Percentiles rank a stretch among this genome's conserved stretches.
phyloP scores from a whole-genome alignment of 2,113 vertebrate species.

The Tetraodon nigroviridis region DNA sequence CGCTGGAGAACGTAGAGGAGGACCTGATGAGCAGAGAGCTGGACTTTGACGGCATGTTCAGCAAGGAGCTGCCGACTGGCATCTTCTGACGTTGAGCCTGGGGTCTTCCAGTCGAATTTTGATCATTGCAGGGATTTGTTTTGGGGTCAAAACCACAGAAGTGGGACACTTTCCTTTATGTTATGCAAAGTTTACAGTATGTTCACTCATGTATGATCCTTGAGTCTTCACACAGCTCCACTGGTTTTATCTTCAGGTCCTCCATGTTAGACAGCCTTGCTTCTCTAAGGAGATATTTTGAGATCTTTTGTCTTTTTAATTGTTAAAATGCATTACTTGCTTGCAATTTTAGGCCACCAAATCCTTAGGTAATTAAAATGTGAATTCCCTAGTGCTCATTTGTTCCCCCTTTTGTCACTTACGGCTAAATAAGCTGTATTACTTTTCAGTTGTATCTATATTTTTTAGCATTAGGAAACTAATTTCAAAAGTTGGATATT shows the following conservation, averaged over 20 bases:
- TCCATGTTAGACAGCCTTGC: constrained; percentile 16
- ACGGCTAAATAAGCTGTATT: constrained; percentile 12
- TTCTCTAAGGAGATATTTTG: constrained; percentile 27
- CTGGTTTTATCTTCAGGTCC: constrained; percentile 29
- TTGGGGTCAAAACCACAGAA: constrained; percentile 26
- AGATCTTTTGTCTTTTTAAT: constrained; percentile 22
- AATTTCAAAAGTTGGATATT: constrained; percentile 28
- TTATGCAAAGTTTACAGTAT: constrained; percentile 68
- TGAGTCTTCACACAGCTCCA: constrained; percentile 29
- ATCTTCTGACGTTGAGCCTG: constrained; percentile 81
- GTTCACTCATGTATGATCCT: constrained; percentile 36
- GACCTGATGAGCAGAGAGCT: constrained; percentile 95
- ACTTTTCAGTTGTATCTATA: constrained; percentile 12
- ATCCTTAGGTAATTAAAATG: constrained; percentile 33
- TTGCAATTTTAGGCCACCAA: constrained; percentile 32
- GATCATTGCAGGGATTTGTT: constrained; percentile 46
- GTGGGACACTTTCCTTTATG: constrained; percentile 38
- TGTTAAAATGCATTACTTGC: constrained; percentile 35
- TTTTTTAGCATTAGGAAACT: constrained; percentile 15
- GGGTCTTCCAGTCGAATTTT: constrained; percentile 30
- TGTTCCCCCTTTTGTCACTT: constrained; percentile 16
- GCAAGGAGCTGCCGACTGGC: constrained; percentile 90
- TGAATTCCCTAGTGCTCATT: constrained; percentile 27
- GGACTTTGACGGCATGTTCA: constrained; percentile 96
- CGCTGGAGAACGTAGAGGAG: constrained; percentile 92